A percentile compares a stretch with the other conserved stretches of the same genome.
These are phyloP conservation scores for Chloroceryle amazona DNA, from an alignment of 2,797 vertebrate genomes.

Conservation along the genomic window DNA sequence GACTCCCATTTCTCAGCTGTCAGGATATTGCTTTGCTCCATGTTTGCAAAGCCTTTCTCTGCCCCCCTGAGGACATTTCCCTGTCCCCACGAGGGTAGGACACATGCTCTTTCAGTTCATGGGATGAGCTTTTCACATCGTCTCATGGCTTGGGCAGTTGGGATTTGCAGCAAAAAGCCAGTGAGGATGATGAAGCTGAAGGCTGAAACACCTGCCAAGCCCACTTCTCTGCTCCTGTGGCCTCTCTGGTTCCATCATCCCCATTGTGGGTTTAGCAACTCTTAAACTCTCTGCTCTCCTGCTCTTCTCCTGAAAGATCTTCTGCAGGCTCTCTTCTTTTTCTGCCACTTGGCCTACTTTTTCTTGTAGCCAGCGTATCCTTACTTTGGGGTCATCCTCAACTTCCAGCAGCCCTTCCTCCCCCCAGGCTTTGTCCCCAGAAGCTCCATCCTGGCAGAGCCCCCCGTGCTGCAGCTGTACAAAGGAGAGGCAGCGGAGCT, in stretches of 20 bases:
- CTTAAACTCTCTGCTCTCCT: neutral
- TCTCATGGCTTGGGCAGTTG: neutral
- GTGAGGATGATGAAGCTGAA: neutral
- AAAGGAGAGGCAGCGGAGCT: neutral
- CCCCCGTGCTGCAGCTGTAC: neutral
- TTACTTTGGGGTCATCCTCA: neutral
- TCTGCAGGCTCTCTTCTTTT: neutral
- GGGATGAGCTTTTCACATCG: rapidly evolving
- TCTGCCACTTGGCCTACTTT: neutral
- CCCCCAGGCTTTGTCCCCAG: neutral
- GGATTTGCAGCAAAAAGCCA: neutral
- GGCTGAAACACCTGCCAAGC: neutral
- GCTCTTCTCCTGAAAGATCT: neutral
- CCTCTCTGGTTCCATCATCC: neutral
- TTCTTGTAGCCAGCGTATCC: neutral
- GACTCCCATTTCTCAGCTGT: neutral
- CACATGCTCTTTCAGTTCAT: too few relatives aligned
- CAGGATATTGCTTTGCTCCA: rapidly evolving
- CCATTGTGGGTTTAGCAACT: rapidly evolving
- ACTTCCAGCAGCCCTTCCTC: neutral
- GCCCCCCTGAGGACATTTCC: neutral
- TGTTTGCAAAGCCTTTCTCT: neutral
- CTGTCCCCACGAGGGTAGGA: neutral
- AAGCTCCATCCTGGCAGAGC: neutral
- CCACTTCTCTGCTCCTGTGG: neutral